Evolutionary conservation across 2,888 invertebrate genomes (phyloP).

Genomic region (Standfussiana lucernea): DNA sequence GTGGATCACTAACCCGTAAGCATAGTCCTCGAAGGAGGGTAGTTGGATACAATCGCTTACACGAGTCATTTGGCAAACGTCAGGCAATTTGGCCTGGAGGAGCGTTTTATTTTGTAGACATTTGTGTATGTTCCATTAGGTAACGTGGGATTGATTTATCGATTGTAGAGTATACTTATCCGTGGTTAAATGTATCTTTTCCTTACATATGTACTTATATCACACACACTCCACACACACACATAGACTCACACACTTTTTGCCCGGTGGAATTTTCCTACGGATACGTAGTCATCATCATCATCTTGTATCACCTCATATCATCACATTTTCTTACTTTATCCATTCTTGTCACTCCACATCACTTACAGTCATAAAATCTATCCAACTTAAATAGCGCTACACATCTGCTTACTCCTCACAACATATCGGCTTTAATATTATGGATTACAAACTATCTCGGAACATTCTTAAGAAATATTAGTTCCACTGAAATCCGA

Average conservation of each 20-base stretch:
- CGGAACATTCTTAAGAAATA: background rate
- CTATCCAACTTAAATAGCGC: background rate
- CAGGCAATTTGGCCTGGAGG: conserved; percentile 10
- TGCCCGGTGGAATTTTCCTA: too few relatives aligned
- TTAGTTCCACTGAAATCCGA: background rate
- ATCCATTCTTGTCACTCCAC: too few relatives aligned
- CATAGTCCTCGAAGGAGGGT: conserved; percentile 4
- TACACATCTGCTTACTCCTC: background rate
- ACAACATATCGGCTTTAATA: background rate
- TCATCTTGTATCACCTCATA: too few relatives aligned
- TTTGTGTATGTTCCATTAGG: conserved; percentile 1
- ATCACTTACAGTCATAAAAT: too few relatives aligned
- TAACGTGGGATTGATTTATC: background rate
- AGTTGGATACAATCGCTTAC: conserved; percentile 27
- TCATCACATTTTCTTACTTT: too few relatives aligned
- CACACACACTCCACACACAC: too few relatives aligned
- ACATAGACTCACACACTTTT: too few relatives aligned
- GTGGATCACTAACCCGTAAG: conserved; percentile 25
- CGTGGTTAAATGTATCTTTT: background rate
- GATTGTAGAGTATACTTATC: background rate
- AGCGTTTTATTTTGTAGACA: conserved; percentile 3
- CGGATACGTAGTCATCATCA: too few relatives aligned
- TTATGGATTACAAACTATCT: background rate
- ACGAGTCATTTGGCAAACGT: conserved; percentile 46
- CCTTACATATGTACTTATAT: too few relatives aligned